phyloP scores from a whole-genome alignment of 1,140 invertebrate species.

The Neoseiulus cucumeris region DNA sequence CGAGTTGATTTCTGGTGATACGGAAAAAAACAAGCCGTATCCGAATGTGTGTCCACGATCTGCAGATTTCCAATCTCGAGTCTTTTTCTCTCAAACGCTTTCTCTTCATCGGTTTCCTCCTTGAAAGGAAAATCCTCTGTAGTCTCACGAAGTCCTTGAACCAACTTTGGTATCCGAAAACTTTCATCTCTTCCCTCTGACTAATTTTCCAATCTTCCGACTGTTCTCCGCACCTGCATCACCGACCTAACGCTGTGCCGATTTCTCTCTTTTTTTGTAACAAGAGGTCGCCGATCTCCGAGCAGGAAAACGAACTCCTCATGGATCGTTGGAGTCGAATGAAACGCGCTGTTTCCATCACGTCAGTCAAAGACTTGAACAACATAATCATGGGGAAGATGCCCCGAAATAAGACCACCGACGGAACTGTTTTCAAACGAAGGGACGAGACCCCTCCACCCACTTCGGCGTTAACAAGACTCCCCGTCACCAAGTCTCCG shows the following conservation, averaged over 20 bases:
- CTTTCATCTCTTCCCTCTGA: no score
- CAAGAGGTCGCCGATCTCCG: neutral
- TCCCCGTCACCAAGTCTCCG: neutral
- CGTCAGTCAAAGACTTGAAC: neutral
- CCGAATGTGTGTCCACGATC: no score
- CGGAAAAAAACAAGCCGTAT: no score
- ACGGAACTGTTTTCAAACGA: neutral
- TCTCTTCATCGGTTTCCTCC: no score
- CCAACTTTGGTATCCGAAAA: no score
- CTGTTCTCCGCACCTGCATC: neutral
- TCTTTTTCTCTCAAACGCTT: no score
- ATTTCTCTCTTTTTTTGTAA: neutral
- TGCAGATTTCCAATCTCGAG: no score
- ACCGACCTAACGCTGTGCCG: no score
- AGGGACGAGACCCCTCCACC: no score
- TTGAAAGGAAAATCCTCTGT: no score
- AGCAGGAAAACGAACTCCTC: neutral
- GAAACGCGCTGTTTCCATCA: constrained; percentile 5
- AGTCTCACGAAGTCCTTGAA: no score
- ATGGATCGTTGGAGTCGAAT: constrained; percentile 1
- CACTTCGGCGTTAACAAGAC: neutral
- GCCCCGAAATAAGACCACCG: neutral
- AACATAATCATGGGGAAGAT: neutral
- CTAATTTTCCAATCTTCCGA: neutral
- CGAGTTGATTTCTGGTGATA: no score